Evolutionary conservation across 1,140 invertebrate genomes (phyloP).

Genomic region (Eurosta solidaginis): DNA sequence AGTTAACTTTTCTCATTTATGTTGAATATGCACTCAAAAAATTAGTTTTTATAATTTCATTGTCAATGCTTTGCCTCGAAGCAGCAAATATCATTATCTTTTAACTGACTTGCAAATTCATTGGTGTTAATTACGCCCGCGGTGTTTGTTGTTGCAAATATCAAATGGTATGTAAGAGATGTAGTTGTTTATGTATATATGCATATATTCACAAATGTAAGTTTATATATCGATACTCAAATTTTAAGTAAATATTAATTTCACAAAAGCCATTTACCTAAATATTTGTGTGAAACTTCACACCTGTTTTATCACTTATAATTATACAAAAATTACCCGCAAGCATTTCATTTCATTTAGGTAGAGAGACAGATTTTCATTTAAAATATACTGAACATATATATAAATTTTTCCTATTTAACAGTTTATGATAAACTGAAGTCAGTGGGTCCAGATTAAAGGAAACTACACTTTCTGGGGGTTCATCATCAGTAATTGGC

Average conservation of each 20-base stretch:
- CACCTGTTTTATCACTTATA: not conserved
- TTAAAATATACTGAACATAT: not conserved
- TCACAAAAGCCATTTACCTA: not conserved
- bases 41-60: too few species aligned
- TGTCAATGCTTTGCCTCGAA: too few species aligned
- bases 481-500: too few species aligned
- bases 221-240: not conserved
- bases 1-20: too few species aligned
- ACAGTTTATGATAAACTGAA: too few species aligned
- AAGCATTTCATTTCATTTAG: not conserved
- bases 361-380: not conserved
- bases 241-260: too few species aligned
- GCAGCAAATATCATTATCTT: too few species aligned
- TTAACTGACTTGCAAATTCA: not conserved
- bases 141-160: not conserved
- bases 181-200: not conserved
- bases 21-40: too few species aligned
- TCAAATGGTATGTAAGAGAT: not conserved
- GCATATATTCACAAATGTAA: not conserved
- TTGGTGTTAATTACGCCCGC: not conserved
- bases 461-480: too few species aligned
- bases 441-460: too few species aligned
- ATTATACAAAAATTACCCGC: not conserved
- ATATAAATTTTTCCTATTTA: too few species aligned
- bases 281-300: not conserved